Evolutionary conservation across 2,888 invertebrate genomes (phyloP).

Genomic region (Drosophila nr. perissopoda): DNA sequence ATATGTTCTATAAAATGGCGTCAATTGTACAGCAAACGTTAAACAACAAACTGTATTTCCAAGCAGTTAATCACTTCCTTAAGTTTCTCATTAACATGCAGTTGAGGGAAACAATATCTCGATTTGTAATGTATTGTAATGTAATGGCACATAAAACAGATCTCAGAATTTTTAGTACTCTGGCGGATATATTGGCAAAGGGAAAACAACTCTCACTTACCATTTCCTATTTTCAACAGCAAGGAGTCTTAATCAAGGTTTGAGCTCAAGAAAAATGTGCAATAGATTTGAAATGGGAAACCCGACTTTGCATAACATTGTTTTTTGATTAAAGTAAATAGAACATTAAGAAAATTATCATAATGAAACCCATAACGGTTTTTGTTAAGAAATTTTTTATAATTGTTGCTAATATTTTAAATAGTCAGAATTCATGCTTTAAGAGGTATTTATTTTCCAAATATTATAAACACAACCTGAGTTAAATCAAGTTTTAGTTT

Average conservation of each 20-base stretch:
- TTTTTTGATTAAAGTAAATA: not conserved
- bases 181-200: not conserved
- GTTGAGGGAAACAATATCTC: not conserved
- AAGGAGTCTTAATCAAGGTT: not conserved
- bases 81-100: conserved; percentile 25
- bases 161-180: not conserved
- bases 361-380: not conserved
- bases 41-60: conserved; percentile 4
- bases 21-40: conserved; percentile 33
- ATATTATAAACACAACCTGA: not conserved
- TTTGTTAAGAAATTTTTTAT: not conserved
- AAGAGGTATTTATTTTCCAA: not conserved
- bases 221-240: not conserved
- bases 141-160: not conserved
- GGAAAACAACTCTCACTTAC: not conserved
- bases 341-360: not conserved
- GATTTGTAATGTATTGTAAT: not conserved
- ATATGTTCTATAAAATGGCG: conserved; percentile 21
- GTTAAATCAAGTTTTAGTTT: not conserved
- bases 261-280: not conserved
- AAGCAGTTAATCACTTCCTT: conserved; percentile 23
- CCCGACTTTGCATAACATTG: not conserved
- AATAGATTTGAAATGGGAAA: not conserved
- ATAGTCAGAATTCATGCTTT: not conserved
- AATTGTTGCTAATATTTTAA: not conserved